Evolutionary conservation across 2,888 invertebrate genomes (phyloP), one percentile per base, ranked within the genome.

Genomic region (Dryocosmus kuriphilus): DNA sequence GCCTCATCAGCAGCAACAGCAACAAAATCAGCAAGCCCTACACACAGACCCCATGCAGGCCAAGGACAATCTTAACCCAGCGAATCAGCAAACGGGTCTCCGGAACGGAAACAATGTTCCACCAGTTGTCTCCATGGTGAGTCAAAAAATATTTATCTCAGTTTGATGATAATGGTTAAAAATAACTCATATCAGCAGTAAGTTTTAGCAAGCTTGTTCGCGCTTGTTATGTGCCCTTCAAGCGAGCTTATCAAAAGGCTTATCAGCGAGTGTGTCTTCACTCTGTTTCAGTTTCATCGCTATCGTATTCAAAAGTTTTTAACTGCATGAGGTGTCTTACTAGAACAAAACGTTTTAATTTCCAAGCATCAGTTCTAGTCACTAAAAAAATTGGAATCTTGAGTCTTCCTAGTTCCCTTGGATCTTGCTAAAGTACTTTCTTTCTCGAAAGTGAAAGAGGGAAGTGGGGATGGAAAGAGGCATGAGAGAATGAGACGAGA

Each of bases 101-200:
- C 88, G 91, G 79, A 91, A 91, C 88, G 91, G 91, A 81, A 91
- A 91, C 83, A 88, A 90, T 75, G 90, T 88, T 78, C 90, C 91
- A 74, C 90, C 91, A 71, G 91, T 91, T 79, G 91, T 91, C 74
- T 90, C 91, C 74, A 91, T 91, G 91, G 91, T 91, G 76, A 90
- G 90, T 86, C 38, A 9, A 14, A 41, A 67, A 67, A 67, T 30
- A 38, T 55, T 63, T 60, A 32, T 41, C 60, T 60, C 35, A 14
- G 19, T 62, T 67, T n/a, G n/a, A 67, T 71, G 27, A 74, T 30
- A n/a, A 24, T 55, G 6, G 14, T n/a, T 41, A 22, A 38, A 22
- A 51, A 74, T 24, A 55, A 74, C 22, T 19, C 41, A 73, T 46
- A 24, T 55, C 71, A n/a, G 14, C 24, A 22, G n/a, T n/a, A 32